A percentile compares a stretch with the other conserved stretches of the same genome.
These are phyloP conservation scores for Asteroscopus sphinx DNA, from an alignment of 2,888 invertebrate genomes.

Conservation along the genomic window DNA sequence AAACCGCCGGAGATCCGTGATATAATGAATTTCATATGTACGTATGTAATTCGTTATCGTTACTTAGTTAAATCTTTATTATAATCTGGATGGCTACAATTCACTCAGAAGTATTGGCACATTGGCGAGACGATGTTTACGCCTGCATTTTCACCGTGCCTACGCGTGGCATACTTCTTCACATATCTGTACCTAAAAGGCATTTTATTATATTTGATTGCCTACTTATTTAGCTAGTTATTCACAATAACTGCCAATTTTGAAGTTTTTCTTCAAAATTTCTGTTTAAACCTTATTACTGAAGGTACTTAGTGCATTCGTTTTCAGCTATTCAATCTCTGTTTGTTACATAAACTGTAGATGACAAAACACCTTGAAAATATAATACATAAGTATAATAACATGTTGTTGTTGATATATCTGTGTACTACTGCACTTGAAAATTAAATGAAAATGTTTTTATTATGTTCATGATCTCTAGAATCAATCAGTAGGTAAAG, in stretches of 20 bases:
- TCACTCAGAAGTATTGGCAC: slow-evolving; percentile 63
- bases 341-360: slow-evolving; percentile 41
- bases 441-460: no score
- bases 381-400: no score
- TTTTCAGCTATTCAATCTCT: slow-evolving; percentile 26
- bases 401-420: slow-evolving; percentile 11
- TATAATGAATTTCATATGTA: slow-evolving; percentile 30
- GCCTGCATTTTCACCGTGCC: slow-evolving; percentile 60
- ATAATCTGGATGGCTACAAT: slow-evolving; percentile 54
- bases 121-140: slow-evolving; percentile 74
- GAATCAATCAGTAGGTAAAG: no score
- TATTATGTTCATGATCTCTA: no score
- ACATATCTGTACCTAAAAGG: no score
- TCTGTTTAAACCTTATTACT: not conserved
- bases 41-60: slow-evolving; percentile 46
- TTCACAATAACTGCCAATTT: no score
- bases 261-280: not conserved
- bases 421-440: not conserved
- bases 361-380: slow-evolving; percentile 37
- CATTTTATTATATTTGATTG: no score
- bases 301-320: slow-evolving; percentile 1
- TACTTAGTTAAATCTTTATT: slow-evolving; percentile 57
- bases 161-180: slow-evolving; percentile 54
- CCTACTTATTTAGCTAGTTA: no score
- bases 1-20: slow-evolving; percentile 37